Evolutionary conservation across 2,888 invertebrate genomes (phyloP).

Genomic region (Hemaris fuciformis): DNA sequence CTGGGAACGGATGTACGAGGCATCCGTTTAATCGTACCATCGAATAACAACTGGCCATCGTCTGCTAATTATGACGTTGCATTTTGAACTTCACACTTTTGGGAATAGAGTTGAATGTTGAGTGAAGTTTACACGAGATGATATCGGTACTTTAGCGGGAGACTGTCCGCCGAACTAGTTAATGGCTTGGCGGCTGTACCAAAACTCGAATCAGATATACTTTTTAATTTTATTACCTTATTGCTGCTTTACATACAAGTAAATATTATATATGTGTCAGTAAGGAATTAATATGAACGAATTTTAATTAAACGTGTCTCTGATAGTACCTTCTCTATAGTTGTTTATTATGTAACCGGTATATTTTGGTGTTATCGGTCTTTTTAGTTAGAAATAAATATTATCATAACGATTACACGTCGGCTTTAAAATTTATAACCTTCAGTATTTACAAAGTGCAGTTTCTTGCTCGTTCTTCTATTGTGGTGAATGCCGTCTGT

Average conservation of each 20-base stretch:
- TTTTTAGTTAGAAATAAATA: not conserved
- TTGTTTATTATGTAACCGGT: not conserved
- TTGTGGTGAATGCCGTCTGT: too few relatives aligned
- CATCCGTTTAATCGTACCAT: conserved; percentile 65
- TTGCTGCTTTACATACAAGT: not conserved
- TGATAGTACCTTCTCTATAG: not conserved
- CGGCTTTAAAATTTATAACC: too few relatives aligned
- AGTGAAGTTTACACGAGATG: conserved; percentile 14
- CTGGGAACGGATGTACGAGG: conserved; percentile 75
- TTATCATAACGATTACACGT: too few relatives aligned
- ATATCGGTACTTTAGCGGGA: conserved; percentile 25
- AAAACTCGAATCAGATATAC: not conserved
- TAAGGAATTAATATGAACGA: not conserved
- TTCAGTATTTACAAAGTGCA: too few relatives aligned
- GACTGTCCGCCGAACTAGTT: not conserved
- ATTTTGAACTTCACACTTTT: conserved; percentile 16
- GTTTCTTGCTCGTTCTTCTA: too few relatives aligned
- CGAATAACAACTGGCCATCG: conserved; percentile 38
- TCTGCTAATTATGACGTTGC: conserved; percentile 22
- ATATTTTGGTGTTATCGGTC: not conserved
- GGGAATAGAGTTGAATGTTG: conserved; percentile 18
- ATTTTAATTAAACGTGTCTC: conserved; percentile 2
- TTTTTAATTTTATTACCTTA: conserved; percentile 9
- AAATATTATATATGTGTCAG: not conserved
- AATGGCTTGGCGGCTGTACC: not conserved